These are phyloP conservation scores for Acrobeloides nanus DNA, from an alignment of 2,888 invertebrate genomes.

Conservation along the genomic window DNA sequence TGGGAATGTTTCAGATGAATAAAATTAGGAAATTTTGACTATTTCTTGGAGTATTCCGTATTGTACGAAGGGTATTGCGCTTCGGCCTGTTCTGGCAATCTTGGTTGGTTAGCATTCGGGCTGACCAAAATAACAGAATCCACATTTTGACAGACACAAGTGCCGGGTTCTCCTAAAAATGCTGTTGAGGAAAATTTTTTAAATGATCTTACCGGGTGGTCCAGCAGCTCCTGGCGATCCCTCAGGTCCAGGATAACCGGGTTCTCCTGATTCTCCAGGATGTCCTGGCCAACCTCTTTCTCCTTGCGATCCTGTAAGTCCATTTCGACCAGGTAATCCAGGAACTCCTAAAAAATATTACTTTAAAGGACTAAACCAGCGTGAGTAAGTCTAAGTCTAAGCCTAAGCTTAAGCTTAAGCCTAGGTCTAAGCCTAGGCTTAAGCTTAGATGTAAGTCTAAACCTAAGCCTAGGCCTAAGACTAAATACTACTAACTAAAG, in stretches of 20 bases:
- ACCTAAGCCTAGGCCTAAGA: too few relatives aligned
- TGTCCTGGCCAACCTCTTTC: conserved; percentile 23
- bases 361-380: too few relatives aligned
- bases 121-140: conserved; percentile 51
- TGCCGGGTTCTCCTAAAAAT: conserved; percentile 36
- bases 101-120: conserved; percentile 44
- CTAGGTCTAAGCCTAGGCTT: too few relatives aligned
- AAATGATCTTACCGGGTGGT: conserved; percentile 26
- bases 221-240: conserved; percentile 46
- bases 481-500: conserved; percentile 1
- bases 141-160: conserved; percentile 53
- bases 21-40: too few relatives aligned
- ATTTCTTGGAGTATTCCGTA: too few relatives aligned
- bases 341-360: conserved; percentile 44
- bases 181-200: not conserved
- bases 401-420: too few relatives aligned
- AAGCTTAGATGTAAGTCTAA: too few relatives aligned
- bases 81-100: conserved; percentile 30
- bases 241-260: conserved; percentile 37
- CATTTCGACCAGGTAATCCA: conserved; percentile 50
- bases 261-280: conserved; percentile 19
- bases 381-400: too few relatives aligned
- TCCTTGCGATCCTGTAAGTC: conserved; percentile 42
- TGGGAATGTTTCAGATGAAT: too few relatives aligned
- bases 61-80: conserved; percentile 29